Percentiles rank a stretch among this genome's conserved stretches.
phyloP scores from a whole-genome alignment of 2,113 vertebrate species.

The Perognathus longimembris region DNA sequence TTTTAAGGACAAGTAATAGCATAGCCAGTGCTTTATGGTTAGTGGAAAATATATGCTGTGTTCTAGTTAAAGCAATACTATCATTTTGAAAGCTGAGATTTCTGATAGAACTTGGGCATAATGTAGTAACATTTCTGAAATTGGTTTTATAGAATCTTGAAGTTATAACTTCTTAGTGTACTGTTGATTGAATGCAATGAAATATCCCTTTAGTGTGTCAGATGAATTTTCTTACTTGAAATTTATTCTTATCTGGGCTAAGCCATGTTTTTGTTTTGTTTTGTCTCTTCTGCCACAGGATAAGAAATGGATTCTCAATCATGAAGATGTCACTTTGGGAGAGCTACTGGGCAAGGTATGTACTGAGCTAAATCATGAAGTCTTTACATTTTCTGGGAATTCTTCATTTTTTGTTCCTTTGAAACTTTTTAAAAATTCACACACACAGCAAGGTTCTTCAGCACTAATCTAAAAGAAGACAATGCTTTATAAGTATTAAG shows the following conservation, averaged over 20 bases:
- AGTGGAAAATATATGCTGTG: not conserved
- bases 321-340: constrained; percentile 95
- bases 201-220: constrained; percentile 8
- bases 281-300: constrained; percentile 89
- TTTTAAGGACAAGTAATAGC: not conserved
- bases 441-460: not conserved
- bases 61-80: not conserved
- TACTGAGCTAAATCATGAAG: constrained; percentile 62
- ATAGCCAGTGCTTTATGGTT: not conserved
- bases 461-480: not conserved
- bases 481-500: not conserved
- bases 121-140: constrained; percentile 16
- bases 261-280: not conserved
- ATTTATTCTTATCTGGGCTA: constrained; percentile 28
- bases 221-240: not conserved
- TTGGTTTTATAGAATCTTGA: constrained; percentile 59
- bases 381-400: not conserved
- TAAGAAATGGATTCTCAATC: constrained; percentile 98
- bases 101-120: constrained; percentile 10
- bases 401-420: constrained; percentile 12
- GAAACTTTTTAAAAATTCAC: not conserved
- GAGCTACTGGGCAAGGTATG: constrained; percentile 97
- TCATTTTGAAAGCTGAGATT: constrained; percentile 43
- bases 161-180: constrained; percentile 24
- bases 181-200: constrained; percentile 54